Evolutionary conservation across 2,888 invertebrate species (phyloP), one percentile per base, ranked within the genome.

Genomic region (Lycocerus yunnanus): DNA sequence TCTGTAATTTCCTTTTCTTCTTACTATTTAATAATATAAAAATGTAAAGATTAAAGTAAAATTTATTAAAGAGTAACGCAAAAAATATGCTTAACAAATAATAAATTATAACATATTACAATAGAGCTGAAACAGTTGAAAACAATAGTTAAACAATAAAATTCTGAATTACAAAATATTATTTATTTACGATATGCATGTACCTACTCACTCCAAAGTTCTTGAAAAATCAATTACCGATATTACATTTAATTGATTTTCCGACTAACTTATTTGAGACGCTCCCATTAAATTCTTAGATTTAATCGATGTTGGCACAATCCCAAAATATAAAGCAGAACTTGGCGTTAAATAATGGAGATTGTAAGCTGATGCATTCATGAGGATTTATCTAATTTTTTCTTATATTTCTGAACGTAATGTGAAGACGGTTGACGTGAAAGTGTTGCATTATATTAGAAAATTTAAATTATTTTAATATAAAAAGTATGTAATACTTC

Each of bases 221-320:
- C 43, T 43, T 43, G 43, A n/a, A 43, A 43, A 43, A 43, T n/a
- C 43, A 43, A 43, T 43, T 43, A 43, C 6, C 6, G 43, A 43
- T 43, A 43, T 43, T 43, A 43, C 43, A n/a, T 43, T 43, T 43
- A 43, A 43, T 43, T 43, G 43, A 43, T 43, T 43, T 43, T 43
- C 43, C n/a, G n/a, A n/a, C 43, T 43, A 43, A 6, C n/a, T n/a
- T n/a, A 43, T 43, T n/a, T n/a, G 43, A 43, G 43, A 43, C 18
- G 16, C 61, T 63, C 20, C 61, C 20, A 63, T 63, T 63, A 63
- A 63, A 63, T 18, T 18, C 20, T 63, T 16, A 15, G 61, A 63
- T 63, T 63, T 63, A 63, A 63, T 63, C 61, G 61, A 63, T 63
- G 61, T 63, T 63, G 61, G 61, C 16, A 63, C 20, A 63, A 18